Evolutionary conservation across 2,888 invertebrate genomes (phyloP), one percentile per base, ranked within the genome.

Genomic region (Hydrotaea diabolus): DNA sequence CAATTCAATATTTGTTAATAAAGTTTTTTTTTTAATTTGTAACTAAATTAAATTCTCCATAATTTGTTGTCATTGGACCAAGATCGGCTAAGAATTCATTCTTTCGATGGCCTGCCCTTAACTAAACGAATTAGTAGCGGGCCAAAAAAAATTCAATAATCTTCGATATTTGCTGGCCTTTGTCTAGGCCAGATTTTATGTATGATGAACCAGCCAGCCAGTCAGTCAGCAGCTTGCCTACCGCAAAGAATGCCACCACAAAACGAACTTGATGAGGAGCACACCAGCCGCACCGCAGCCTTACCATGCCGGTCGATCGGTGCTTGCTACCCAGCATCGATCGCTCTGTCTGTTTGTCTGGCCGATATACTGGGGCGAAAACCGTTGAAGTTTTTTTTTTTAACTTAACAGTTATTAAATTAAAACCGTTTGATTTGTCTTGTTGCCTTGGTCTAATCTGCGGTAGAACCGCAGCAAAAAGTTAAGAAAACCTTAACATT

Each of bases 361-460:
- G 59, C 59, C 59, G 23, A 59, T 23, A 55, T 21, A 21, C 15
- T 23, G 26, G 26, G 26, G 59, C 59, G 2, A 23, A 23, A 26
- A 59, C 59, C 26, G 59, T 59, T 59, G 26, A 59, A 59, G 23
- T 59, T 59, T n/a, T n/a, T n/a, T n/a, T n/a, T n/a, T n/a, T n/a
- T 26, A 26, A 11, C 23, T 9, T 59, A 59, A 59, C 59, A 59
- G 59, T 59, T 59, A 59, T 59, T 59, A 59, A 23, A 26, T 9
- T 26, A 59, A 59, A 59, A 59, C 59, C 59, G 59, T 59, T 59
- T 59, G 59, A 59, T 23, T 13, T 49, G 8, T 15, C n/a, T 49
- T 49, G 49, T 49, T 49, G 49, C 2, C n/a, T n/a, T 49, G 15
- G 49, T 49, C 15, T 49, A 49, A 49, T 49, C 49, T 49, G 49